A percentile compares a stretch with the other conserved stretches of the same genome.
These are phyloP conservation scores for Oreochromis tanganicae DNA, from an alignment of 2,113 vertebrate species.

Conservation along the genomic window DNA sequence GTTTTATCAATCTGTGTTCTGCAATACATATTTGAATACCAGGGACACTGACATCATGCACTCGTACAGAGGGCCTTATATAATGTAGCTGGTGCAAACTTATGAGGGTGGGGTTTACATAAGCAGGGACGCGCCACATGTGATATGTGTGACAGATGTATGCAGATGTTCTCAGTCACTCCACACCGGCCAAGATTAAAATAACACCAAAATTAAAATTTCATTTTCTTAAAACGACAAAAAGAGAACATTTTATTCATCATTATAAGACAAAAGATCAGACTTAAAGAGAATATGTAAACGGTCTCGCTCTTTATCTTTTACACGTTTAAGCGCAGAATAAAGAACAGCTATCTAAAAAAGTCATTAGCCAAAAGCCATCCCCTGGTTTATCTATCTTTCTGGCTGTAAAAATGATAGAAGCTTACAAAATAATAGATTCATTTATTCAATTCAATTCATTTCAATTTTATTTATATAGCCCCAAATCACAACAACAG, in stretches of 20 bases:
- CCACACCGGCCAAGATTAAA: not conserved
- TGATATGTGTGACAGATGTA: not conserved
- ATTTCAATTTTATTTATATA: not conserved
- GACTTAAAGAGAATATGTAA: not conserved
- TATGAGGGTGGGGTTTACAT: not conserved
- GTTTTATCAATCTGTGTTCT: not conserved
- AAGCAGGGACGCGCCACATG: not conserved
- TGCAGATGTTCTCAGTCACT: not conserved
- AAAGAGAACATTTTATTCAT: not conserved
- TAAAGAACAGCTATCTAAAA: not conserved
- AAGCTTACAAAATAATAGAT: not conserved
- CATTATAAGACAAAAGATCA: not conserved
- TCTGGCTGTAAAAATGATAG: not conserved
- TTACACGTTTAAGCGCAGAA: not conserved
- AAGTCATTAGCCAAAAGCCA: not conserved
- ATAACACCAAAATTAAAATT: not conserved
- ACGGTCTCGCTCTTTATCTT: not conserved
- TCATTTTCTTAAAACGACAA: not conserved
- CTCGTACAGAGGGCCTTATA: not conserved
- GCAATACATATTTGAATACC: not conserved
- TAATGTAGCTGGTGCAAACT: not conserved
- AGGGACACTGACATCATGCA: not conserved
- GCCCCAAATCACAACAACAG: rapidly evolving
- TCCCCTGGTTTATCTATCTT: rapidly evolving
- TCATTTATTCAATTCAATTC: not conserved